phyloP scores from a whole-genome alignment of 1,140 invertebrate genomes.

The Zaprionus africanus region DNA sequence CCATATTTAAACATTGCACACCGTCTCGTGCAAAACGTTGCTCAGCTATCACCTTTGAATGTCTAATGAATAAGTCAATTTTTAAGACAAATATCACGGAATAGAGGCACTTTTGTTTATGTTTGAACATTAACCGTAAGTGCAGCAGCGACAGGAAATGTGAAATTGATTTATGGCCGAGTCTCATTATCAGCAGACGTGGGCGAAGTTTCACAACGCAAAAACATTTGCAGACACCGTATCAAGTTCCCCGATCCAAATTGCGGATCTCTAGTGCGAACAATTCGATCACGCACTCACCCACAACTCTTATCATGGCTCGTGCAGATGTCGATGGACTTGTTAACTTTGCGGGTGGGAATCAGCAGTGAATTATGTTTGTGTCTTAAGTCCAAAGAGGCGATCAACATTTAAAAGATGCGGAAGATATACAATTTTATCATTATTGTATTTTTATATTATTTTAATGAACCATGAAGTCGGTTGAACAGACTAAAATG shows the following conservation, averaged over 20 bases:
- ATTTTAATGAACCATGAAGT: too few species aligned
- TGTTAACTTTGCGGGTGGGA: not conserved
- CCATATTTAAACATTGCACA: not conserved
- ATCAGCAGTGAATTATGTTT: not conserved
- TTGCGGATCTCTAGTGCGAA: constrained; percentile 28
- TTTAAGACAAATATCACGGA: not conserved
- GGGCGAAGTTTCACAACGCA: constrained; percentile 32
- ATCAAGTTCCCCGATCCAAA: constrained; percentile 28
- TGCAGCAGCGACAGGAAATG: constrained; percentile 2
- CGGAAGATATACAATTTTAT: too few species aligned
- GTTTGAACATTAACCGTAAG: constrained; percentile 5
- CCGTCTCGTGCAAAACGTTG: not conserved
- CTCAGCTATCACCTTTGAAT: not conserved
- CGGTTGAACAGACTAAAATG: too few species aligned
- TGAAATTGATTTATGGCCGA: constrained; percentile 11
- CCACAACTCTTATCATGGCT: not conserved
- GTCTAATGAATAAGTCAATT: not conserved
- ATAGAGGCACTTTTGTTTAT: not conserved
- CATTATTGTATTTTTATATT: too few species aligned
- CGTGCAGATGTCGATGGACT: not conserved
- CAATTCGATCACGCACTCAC: constrained; percentile 22
- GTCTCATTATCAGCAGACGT: constrained; percentile 35
- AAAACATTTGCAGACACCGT: constrained; percentile 35
- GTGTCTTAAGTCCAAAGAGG: too few species aligned
- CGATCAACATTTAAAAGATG: too few species aligned